A percentile compares a stretch with the other conserved stretches of the same genome.
These are phyloP conservation scores for Steinernema feltiae DNA, from an alignment of 1,140 invertebrate genomes.

Conservation along the genomic window DNA sequence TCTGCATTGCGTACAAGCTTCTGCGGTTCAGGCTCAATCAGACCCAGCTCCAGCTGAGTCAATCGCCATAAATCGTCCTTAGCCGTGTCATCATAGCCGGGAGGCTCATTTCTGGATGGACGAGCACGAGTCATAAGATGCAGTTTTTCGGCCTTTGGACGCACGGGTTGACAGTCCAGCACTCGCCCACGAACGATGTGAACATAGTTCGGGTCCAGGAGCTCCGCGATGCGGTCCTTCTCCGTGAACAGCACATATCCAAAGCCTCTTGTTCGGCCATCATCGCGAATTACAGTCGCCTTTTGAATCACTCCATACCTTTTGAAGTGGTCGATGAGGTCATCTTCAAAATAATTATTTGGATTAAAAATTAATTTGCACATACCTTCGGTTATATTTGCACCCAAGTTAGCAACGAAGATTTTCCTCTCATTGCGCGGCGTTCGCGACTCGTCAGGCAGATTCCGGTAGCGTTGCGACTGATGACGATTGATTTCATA, in stretches of 20 bases:
- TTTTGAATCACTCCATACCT: neutral
- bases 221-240: neutral
- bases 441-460: neutral
- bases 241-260: neutral
- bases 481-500: too few relatives aligned
- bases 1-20: too few relatives aligned
- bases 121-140: neutral
- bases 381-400: neutral
- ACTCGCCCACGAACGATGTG: neutral
- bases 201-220: neutral
- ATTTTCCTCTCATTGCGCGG: neutral
- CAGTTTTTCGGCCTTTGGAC: neutral
- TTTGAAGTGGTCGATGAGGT: neutral
- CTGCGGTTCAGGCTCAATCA: too few relatives aligned
- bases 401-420: neutral
- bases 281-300: neutral
- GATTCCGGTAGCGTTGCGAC: too few relatives aligned
- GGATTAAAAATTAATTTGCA: neutral
- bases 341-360: neutral
- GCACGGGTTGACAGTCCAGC: neutral
- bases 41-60: too few relatives aligned
- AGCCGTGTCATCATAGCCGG: too few relatives aligned
- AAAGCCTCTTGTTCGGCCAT: neutral
- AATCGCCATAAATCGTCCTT: too few relatives aligned
- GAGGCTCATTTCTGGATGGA: too few relatives aligned